phyloP scores from a whole-genome alignment of 2,888 invertebrate genomes.

The Himalopsyche kuldschensis region DNA sequence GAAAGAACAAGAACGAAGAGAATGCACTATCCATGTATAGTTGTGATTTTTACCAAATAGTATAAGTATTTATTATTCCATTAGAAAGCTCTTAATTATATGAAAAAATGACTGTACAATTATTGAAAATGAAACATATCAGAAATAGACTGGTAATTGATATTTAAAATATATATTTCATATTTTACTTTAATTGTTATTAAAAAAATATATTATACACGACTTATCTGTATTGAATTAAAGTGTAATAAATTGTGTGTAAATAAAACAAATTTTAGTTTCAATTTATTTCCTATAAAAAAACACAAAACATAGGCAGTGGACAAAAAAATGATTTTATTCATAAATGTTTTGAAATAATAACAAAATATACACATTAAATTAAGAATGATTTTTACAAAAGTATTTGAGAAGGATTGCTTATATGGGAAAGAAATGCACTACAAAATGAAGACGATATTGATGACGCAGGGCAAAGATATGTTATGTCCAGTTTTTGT shows the following conservation, averaged over 20 bases:
- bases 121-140: constrained; percentile 40
- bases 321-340: too few species aligned
- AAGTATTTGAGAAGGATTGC: too few species aligned
- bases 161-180: constrained; percentile 32
- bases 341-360: too few species aligned
- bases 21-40: constrained; percentile 74
- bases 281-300: too few species aligned
- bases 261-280: not conserved
- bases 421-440: too few species aligned
- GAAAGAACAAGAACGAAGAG: constrained; percentile 72
- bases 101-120: constrained; percentile 38
- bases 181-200: constrained; percentile 35
- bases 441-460: too few species aligned
- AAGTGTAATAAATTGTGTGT: constrained; percentile 27
- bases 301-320: too few species aligned
- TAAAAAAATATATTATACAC: constrained; percentile 35
- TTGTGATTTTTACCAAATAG: constrained; percentile 18
- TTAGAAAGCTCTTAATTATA: constrained; percentile 8
- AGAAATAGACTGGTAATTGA: constrained; percentile 40
- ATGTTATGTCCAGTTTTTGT: too few species aligned
- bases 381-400: too few species aligned
- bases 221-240: constrained; percentile 25
- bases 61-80: constrained; percentile 9
- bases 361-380: too few species aligned
- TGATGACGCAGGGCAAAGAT: too few species aligned